Evolutionary conservation across 2,797 vertebrate species (phyloP).

Genomic region (Rhinatrema bivittatum): DNA sequence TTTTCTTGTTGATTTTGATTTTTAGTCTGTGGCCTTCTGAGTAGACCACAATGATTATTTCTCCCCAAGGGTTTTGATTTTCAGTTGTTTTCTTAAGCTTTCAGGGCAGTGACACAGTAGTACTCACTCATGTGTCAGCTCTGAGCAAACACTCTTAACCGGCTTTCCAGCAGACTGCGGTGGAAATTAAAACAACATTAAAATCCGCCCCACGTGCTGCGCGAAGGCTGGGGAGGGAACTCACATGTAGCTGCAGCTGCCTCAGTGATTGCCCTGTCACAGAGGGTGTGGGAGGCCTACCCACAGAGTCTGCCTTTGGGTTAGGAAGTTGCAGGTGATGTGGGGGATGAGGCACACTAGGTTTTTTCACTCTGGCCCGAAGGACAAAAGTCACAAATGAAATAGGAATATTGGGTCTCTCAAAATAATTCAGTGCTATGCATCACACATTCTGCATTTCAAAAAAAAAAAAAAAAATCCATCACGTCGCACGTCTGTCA

Average conservation of each 20-base stretch:
- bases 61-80: constrained; percentile 1
- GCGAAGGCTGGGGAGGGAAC: neutral
- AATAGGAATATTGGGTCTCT: too few relatives aligned
- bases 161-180: neutral
- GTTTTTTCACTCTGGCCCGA: too few relatives aligned
- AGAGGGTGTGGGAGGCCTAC: too few relatives aligned
- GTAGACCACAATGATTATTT: neutral
- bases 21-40: constrained; percentile 1
- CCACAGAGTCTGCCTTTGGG: too few relatives aligned
- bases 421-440: too few relatives aligned
- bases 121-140: neutral
- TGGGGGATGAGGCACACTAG: too few relatives aligned
- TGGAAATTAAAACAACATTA: neutral
- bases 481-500: too few relatives aligned
- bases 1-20: neutral
- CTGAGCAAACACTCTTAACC: neutral
- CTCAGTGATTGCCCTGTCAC: too few relatives aligned
- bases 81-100: neutral
- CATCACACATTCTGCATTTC: too few relatives aligned
- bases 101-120: neutral
- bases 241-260: fast-evolving
- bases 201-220: neutral
- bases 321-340: too few relatives aligned
- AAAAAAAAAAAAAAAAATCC: too few relatives aligned
- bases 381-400: too few relatives aligned